Evolutionary conservation across 2,797 vertebrate species (phyloP).

Genomic region (Pipistrellus pipistrellus): DNA sequence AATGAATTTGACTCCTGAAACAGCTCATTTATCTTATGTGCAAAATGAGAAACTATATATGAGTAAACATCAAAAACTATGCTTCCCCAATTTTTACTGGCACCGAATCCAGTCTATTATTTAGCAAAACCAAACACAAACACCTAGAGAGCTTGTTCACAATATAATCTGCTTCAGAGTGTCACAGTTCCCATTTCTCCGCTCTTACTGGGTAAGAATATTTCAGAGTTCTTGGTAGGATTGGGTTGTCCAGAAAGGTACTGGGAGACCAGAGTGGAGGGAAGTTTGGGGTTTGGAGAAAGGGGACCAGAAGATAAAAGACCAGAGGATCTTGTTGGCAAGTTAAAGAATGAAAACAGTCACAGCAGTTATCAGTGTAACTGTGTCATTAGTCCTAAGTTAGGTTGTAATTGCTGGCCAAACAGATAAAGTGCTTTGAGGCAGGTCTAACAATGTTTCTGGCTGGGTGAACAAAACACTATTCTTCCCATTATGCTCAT

Average conservation of each 20-base stretch:
- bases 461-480: slow-evolving; percentile 57
- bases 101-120: not conserved
- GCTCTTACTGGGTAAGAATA: not conserved
- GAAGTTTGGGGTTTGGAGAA: too few species aligned
- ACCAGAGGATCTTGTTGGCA: slow-evolving; percentile 53
- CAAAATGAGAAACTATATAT: not conserved
- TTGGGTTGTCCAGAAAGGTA: too few species aligned
- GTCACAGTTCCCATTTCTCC: slow-evolving; percentile 38
- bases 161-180: slow-evolving; percentile 59
- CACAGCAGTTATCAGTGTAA: slow-evolving; percentile 42
- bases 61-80: not conserved
- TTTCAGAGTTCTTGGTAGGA: too few species aligned
- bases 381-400: not conserved
- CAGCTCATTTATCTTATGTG: not conserved
- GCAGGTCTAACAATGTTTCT: slow-evolving; percentile 32
- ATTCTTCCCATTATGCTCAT: slow-evolving; percentile 43
- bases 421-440: slow-evolving; percentile 62
- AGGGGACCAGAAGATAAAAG: slow-evolving; percentile 59
- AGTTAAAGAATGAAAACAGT: slow-evolving; percentile 60
- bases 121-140: slow-evolving; percentile 59
- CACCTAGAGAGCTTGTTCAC: slow-evolving; percentile 16
- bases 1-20: slow-evolving; percentile 46
- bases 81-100: not conserved
- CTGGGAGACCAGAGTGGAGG: too few species aligned
- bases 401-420: slow-evolving; percentile 68